These are phyloP conservation scores for Mirounga angustirostris DNA, from an alignment of 2,113 vertebrate species.

Conservation along the genomic window DNA sequence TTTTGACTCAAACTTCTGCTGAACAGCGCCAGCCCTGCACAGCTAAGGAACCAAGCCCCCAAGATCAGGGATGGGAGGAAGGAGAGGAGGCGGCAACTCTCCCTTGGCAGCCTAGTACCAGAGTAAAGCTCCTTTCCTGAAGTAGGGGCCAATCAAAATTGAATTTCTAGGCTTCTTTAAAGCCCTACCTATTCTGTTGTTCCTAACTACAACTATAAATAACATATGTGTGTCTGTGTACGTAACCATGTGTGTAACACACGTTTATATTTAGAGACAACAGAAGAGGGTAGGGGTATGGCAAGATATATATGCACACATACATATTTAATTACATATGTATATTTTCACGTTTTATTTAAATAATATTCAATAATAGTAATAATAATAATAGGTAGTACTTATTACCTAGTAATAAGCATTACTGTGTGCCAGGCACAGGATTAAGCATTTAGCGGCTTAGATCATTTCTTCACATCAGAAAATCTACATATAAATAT, in stretches of 20 bases:
- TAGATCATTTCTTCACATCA: slow-evolving; percentile 7
- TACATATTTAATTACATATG: background rate
- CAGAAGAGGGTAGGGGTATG: background rate
- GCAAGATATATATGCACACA: background rate
- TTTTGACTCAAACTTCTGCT: background rate
- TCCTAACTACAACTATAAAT: slow-evolving; percentile 20
- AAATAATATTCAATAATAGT: slow-evolving; percentile 37
- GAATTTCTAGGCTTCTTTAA: background rate
- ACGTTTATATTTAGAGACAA: background rate
- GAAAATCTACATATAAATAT: slow-evolving; percentile 48
- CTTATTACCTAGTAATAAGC: slow-evolving; percentile 17
- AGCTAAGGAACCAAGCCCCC: background rate
- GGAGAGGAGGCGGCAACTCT: background rate
- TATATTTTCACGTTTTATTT: slow-evolving; percentile 37
- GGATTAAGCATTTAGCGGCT: background rate
- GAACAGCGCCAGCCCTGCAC: background rate
- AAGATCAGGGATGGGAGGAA: background rate
- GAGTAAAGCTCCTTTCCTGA: slow-evolving; percentile 12
- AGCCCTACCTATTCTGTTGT: slow-evolving; percentile 4
- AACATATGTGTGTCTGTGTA: background rate
- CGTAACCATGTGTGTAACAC: background rate
- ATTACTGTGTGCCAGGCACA: background rate
- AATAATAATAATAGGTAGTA: slow-evolving; percentile 2
- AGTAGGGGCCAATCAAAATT: background rate
- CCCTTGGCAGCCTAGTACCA: background rate